Conservation (phyloP, 2,113 vertebrate species). For the Bubo blakistoni region DNA sequence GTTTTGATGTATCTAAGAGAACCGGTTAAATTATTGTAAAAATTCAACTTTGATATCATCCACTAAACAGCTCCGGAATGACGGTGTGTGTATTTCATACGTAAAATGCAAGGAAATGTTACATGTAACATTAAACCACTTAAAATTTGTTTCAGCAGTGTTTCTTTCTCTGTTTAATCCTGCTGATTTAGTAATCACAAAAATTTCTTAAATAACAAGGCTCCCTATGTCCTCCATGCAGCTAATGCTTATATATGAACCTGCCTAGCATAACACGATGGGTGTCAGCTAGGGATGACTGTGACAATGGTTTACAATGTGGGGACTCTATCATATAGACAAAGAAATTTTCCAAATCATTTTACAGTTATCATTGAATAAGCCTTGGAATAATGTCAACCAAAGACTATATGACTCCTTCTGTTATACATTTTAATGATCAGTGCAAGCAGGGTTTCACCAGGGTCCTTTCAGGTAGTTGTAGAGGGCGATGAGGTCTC, state of each 20-base stretch:
- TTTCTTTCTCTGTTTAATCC: neutral
- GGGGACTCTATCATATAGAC: neutral
- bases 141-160: neutral
- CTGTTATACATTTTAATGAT: neutral
- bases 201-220: neutral
- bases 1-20: neutral
- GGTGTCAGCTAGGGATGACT: neutral
- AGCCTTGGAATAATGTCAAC: neutral
- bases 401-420: neutral
- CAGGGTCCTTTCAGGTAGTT: too few species aligned
- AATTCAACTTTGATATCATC: neutral
- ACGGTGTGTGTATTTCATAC: neutral
- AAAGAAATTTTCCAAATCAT: neutral
- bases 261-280: neutral
- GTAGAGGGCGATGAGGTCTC: too few species aligned
- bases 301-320: neutral
- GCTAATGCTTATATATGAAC: neutral
- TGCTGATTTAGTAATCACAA: neutral
- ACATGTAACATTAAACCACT: neutral
- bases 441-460: neutral
- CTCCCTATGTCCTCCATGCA: neutral
- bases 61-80: neutral
- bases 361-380: neutral
- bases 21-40: neutral
- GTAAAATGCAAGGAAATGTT: neutral